Percentiles rank a stretch among this genome's conserved stretches.
phyloP scores from a whole-genome alignment of 2,797 vertebrate genomes.

The Aselliscus stoliczkanus region DNA sequence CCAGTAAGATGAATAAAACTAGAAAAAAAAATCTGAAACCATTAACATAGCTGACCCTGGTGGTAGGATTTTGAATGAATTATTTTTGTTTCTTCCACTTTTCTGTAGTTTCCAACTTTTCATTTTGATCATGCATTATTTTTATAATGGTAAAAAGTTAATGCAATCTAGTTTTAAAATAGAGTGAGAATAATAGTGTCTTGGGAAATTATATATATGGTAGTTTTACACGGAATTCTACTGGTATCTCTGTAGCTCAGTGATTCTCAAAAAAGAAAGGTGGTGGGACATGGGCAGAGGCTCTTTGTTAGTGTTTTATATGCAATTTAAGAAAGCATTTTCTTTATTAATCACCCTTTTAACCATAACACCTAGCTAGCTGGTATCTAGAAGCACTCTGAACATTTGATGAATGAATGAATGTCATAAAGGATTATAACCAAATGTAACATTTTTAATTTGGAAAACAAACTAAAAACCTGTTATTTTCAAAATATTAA shows the following conservation, averaged over 20 bases:
- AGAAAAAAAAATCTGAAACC: neutral
- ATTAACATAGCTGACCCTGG: neutral
- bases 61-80: neutral
- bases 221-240: neutral
- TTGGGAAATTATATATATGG: neutral
- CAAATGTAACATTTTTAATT: neutral
- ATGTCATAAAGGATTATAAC: neutral
- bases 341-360: neutral
- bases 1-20: neutral
- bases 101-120: neutral
- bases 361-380: fast-evolving
- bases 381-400: neutral
- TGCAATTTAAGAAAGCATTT: neutral
- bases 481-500: neutral
- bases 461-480: constrained; percentile 19
- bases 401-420: neutral
- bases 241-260: neutral
- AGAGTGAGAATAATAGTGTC: neutral
- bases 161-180: neutral
- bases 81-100: neutral
- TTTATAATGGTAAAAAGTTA: neutral
- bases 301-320: neutral
- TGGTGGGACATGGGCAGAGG: no score
- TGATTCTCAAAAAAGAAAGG: neutral
- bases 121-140: neutral